phyloP scores from a whole-genome alignment of 64 coral and sea anemone genomes.

The Dendronephthya gigantea region DNA sequence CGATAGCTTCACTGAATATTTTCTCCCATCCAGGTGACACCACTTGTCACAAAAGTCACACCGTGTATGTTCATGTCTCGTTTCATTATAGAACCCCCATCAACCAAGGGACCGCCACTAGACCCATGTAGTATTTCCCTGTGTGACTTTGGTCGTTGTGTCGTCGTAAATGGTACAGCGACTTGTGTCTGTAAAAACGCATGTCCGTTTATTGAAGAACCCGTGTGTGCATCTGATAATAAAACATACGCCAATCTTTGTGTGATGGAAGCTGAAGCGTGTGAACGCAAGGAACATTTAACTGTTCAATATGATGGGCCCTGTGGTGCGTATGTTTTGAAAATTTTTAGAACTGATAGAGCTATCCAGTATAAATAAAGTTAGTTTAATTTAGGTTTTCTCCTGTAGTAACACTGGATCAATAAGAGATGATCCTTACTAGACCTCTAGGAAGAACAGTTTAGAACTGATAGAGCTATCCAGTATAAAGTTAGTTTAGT shows the following conservation, averaged over 20 bases:
- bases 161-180: conserved; percentile 16
- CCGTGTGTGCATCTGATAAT: conserved; percentile 75
- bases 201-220: background rate
- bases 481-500: too few species aligned
- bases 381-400: too few species aligned
- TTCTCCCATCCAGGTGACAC: too few species aligned
- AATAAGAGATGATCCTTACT: too few species aligned
- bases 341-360: too few species aligned
- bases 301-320: background rate
- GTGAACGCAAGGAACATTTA: conserved; percentile 36
- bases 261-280: conserved; percentile 39
- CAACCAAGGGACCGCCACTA: background rate
- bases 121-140: conserved; percentile 18
- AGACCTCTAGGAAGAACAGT: too few species aligned
- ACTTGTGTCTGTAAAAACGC: conserved; percentile 21
- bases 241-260: conserved; percentile 67
- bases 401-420: too few species aligned
- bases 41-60: too few species aligned
- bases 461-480: too few species aligned
- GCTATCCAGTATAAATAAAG: too few species aligned
- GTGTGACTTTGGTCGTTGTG: conserved; percentile 27
- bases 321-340: background rate
- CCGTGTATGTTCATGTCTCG: too few species aligned
- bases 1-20: too few species aligned
- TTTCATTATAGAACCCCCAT: background rate